Evolutionary conservation across 2,888 invertebrate species (phyloP).

Genomic region (Dasypolia templi): DNA sequence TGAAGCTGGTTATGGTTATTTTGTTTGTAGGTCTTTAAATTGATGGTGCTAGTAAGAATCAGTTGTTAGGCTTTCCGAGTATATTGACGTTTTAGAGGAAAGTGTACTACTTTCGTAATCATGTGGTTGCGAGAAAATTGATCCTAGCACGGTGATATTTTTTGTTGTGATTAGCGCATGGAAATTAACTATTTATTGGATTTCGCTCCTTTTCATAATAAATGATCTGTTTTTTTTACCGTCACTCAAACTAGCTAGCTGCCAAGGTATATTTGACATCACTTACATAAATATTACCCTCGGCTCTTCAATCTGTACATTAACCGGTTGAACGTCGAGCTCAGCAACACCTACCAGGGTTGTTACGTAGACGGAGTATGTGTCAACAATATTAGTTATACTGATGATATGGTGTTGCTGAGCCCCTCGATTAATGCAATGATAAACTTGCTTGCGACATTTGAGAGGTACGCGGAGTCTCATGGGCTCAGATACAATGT

Average conservation of each 20-base stretch:
- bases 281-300: too few species aligned
- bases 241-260: background rate
- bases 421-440: too few species aligned
- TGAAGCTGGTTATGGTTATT: constrained; percentile 1
- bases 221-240: background rate
- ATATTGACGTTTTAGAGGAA: background rate
- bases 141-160: background rate
- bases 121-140: background rate
- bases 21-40: background rate
- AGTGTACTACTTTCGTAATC: background rate
- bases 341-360: too few species aligned
- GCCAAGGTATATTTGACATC: background rate
- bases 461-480: too few species aligned
- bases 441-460: too few species aligned
- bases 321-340: too few species aligned
- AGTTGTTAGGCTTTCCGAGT: background rate
- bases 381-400: too few species aligned
- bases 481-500: too few species aligned
- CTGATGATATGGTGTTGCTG: too few species aligned
- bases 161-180: background rate
- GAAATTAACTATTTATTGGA: background rate
- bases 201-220: background rate
- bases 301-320: too few species aligned
- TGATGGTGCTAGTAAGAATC: background rate
- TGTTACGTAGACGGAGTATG: too few species aligned